These are phyloP conservation scores for Euplagia quadripunctaria DNA, from an alignment of 2,888 invertebrate genomes.

Conservation along the genomic window DNA sequence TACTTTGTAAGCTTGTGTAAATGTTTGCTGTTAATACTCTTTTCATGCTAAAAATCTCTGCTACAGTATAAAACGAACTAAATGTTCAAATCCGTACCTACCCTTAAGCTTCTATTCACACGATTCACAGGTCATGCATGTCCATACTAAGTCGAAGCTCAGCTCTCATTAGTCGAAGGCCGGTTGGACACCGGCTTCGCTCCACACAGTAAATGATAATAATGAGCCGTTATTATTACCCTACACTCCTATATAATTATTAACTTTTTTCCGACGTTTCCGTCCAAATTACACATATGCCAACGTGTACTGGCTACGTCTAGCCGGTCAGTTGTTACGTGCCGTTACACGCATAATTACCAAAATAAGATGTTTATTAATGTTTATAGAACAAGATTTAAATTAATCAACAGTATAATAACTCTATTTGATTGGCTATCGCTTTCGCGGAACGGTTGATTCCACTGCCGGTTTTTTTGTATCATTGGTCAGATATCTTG, in stretches of 20 bases:
- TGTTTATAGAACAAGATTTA: slow-evolving; percentile 70
- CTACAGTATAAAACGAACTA: neutral
- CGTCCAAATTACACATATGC: slow-evolving; percentile 69
- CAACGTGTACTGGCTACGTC: slow-evolving; percentile 47
- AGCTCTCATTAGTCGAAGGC: slow-evolving; percentile 69
- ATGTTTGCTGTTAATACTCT: slow-evolving; percentile 1
- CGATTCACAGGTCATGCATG: slow-evolving; percentile 16
- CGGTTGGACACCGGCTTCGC: slow-evolving; percentile 50
- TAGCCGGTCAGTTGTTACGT: slow-evolving; percentile 49
- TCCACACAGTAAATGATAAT: slow-evolving; percentile 71
- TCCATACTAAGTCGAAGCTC: slow-evolving; percentile 46
- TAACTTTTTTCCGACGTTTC: slow-evolving; percentile 77
- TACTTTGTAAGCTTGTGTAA: neutral
- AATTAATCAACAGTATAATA: slow-evolving; percentile 70
- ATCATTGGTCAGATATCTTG: slow-evolving; percentile 42
- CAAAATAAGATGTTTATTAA: slow-evolving; percentile 70
- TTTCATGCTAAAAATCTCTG: neutral
- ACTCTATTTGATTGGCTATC: slow-evolving; percentile 64
- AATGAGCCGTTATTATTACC: slow-evolving; percentile 79
- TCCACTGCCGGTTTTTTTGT: slow-evolving; percentile 29
- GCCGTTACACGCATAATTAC: slow-evolving; percentile 73
- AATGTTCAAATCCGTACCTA: too few species aligned
- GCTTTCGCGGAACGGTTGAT: slow-evolving; percentile 50
- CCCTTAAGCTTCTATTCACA: neutral
- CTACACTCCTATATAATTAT: slow-evolving; percentile 77